These are phyloP conservation scores for Capra hircus DNA, from an alignment of 2,113 vertebrate species.

Conservation along the genomic window DNA sequence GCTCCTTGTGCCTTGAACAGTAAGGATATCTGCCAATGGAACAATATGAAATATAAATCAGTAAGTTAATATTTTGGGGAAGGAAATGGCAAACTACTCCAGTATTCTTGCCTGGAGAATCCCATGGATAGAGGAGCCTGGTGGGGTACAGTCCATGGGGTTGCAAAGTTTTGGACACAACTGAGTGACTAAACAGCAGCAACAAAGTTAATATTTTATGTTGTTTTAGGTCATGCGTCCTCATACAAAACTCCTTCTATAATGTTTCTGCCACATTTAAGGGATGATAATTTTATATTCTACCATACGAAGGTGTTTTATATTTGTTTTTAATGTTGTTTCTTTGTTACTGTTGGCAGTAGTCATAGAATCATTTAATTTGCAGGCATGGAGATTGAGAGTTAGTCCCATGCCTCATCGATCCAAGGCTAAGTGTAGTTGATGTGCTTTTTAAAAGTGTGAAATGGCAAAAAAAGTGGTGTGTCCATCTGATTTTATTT, in stretches of 20 bases:
- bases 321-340: not conserved
- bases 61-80: slow-evolving; percentile 70
- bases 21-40: slow-evolving; percentile 73
- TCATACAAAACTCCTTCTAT: not conserved
- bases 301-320: not conserved
- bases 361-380: not conserved
- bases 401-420: not conserved
- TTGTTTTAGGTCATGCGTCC: not conserved
- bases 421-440: not conserved
- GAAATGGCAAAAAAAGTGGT: not conserved
- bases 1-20: slow-evolving; percentile 70
- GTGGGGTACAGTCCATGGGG: not conserved
- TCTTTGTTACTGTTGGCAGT: not conserved
- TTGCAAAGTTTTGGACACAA: not conserved
- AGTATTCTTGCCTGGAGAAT: not conserved
- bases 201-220: slow-evolving; percentile 50
- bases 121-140: not conserved
- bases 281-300: not conserved
- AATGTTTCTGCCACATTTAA: slow-evolving; percentile 1
- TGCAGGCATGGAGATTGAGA: not conserved
- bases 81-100: not conserved
- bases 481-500: not conserved
- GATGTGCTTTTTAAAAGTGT: not conserved
- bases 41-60: slow-evolving; percentile 62
- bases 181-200: not conserved